Base-by-base conservation (phyloP, 2,113 vertebrate genomes). In the Aleadryas rufinucha region DNA sequence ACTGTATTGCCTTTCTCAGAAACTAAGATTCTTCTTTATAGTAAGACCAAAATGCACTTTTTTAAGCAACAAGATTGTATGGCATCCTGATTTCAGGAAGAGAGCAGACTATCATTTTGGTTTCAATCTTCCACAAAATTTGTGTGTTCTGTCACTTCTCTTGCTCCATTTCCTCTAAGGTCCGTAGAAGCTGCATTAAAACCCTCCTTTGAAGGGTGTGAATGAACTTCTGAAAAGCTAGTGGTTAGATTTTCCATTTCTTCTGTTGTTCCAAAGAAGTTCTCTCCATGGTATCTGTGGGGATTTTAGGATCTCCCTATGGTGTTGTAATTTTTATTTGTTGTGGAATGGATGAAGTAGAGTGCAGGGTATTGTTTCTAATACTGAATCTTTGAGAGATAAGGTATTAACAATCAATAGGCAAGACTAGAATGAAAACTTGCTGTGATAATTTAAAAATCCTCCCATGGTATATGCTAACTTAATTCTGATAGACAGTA, bases 121-220 rank as follows among this genome's bases (percentile, higher is more conserved):
- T 16, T 61, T 89, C 60, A 69, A 45, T 18, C 10, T 57, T 60
- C 35, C 9, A 24, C 7, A 81, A 59, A 83, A 86, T 45, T 35
- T 33, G 2, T 24, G 2, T 1, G 1, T 84, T 16, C 6, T 53
- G 13, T 35, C 18, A 20, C 10, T 0, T 2, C 16, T 52, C 52
- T 84, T 66, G 33, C 37, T 54, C 27, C 13, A 35, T 70, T 92
- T 80, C 18, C 30, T 52, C 39, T 41, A 30, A 81, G 4, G 16
- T 66, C 37, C 24, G 16, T 6, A 57, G 42, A 13, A 70, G 5
- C 11, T 66, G 16, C 4, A 6, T 74, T 31, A 84, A 76, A 85
- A 13, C 11, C 9, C 17, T 72, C 6, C 13, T 65, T 41, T 72
- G 27, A 47, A 84, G 33, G 4, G 3, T 86, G 16, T 24, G 26